Evolutionary conservation across 2,888 invertebrate species (phyloP), one percentile per base, ranked within the genome.

Genomic region (Eledone cirrhosa): DNA sequence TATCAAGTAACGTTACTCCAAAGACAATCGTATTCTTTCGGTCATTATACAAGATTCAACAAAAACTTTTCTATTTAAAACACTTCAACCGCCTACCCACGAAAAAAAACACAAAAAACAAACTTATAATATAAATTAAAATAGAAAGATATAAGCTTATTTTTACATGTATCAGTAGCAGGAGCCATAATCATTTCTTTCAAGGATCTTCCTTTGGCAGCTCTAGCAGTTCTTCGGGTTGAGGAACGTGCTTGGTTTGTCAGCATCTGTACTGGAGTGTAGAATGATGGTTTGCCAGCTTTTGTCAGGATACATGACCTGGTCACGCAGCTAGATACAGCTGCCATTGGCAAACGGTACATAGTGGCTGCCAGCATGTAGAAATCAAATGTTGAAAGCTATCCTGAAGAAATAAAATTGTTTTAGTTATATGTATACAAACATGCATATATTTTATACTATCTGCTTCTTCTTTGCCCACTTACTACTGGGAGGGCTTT

Each of bases 171-270:
- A 65, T 84, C 84, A 47, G 94, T 93, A 78, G 95, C 94, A 65
- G 96, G 95, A 80, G 94, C 94, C 94, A 95, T 94, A 3, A 94
- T 91, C 80, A 92, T 93, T 89, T 96, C 95, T 88, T 94, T 94
- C 5, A 96, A 81, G 16, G 94, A 93, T 80, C 92, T 92, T 77
- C 91, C 88, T 80, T 92, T 85, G 3, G 85, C 82, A 67, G 81
- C 80, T 19, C 86, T 4, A 75, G 67, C 84, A 47, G 65, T 77
- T 24, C 80, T 67, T 19, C 85, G 79, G 27, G 83, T 77, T 63
- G 83, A 79, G 53, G 83, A 65, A 48, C 81, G 82, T 16, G 83
- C 81, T 76, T 83, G 81, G 63, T 78, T 80, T 24, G 85, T 84
- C 82, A 84, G 86, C 19, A 76, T 79, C 80, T 83, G 86, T n/a